Percentiles rank a stretch among this genome's conserved stretches.
phyloP scores from a whole-genome alignment of 53 echinoderm and acorn worm genomes.

The Pentamera pediparva region DNA sequence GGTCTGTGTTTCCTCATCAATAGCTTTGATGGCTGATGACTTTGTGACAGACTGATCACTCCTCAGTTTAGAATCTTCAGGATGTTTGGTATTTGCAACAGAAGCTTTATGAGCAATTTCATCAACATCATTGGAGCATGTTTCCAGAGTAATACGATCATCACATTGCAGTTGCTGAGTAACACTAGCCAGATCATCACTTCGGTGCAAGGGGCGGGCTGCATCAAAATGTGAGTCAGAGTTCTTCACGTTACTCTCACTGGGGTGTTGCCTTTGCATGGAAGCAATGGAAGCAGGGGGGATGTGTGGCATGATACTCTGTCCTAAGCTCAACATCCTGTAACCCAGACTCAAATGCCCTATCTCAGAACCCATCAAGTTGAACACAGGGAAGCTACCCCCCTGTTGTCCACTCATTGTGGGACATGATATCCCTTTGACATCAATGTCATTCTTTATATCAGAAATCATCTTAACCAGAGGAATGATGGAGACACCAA shows the following conservation, averaged over 20 bases:
- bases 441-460: constrained; percentile 59
- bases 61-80: too few relatives aligned
- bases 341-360: constrained; percentile 70
- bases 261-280: too few relatives aligned
- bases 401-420: constrained; percentile 69
- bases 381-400: constrained; percentile 70
- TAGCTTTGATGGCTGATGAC: not conserved
- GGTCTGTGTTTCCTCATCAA: not conserved
- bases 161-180: not conserved
- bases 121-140: too few relatives aligned
- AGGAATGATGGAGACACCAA: constrained; percentile 71
- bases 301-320: constrained; percentile 72
- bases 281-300: constrained; percentile 47
- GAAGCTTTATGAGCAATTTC: not conserved
- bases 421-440: constrained; percentile 62
- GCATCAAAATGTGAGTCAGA: not conserved
- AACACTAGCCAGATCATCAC: not conserved
- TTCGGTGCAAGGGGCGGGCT: too few relatives aligned
- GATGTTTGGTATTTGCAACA: not conserved
- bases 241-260: not conserved
- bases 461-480: constrained; percentile 43
- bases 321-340: constrained; percentile 78
- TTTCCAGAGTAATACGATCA: not conserved
- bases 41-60: not conserved
- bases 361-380: constrained; percentile 86